Evolutionary conservation across 2,113 vertebrate genomes (phyloP).

Genomic region (Marmota flaviventris): DNA sequence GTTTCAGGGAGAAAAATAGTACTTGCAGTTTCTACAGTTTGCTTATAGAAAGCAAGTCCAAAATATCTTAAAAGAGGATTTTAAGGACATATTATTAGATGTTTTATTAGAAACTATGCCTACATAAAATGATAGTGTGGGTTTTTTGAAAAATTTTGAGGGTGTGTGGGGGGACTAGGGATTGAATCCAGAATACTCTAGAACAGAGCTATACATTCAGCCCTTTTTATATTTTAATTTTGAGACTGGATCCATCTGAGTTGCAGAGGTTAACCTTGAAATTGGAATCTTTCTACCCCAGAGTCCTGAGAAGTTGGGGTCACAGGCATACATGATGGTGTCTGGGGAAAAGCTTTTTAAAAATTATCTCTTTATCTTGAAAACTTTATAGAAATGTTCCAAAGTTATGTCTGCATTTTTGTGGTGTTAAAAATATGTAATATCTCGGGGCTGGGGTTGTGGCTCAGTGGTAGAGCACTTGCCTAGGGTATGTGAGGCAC

Average conservation of each 20-base stretch:
- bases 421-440: neutral
- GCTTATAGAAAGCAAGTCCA: neutral
- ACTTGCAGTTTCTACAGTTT: constrained; percentile 27
- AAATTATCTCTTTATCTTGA: neutral
- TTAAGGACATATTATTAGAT: neutral
- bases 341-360: neutral
- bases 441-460: too few relatives aligned
- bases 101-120: neutral
- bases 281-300: neutral
- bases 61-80: neutral
- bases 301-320: neutral
- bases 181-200: neutral
- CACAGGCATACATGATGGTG: neutral
- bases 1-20: constrained; percentile 56
- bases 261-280: neutral
- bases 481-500: too few relatives aligned
- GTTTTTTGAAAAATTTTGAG: neutral
- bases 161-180: neutral
- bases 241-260: neutral
- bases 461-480: too few relatives aligned
- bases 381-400: neutral
- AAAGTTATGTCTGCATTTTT: neutral
- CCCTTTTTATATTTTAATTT: neutral
- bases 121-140: neutral
- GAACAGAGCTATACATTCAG: neutral